Conservation (phyloP, 2,797 vertebrate genomes). For the Acanthurus lineatus region DNA sequence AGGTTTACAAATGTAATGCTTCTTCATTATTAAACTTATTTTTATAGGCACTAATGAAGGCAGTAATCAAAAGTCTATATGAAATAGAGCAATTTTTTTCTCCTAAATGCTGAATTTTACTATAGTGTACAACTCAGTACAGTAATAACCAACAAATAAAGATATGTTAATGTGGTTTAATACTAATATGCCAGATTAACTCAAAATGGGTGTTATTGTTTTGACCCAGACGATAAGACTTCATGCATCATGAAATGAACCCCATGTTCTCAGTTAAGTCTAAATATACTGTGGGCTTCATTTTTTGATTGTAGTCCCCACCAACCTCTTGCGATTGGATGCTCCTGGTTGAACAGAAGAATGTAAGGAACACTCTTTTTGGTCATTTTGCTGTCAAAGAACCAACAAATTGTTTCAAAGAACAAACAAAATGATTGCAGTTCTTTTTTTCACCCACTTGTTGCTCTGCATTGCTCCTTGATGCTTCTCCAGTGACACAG, state of each 20-base stretch:
- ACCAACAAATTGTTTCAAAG: conserved; percentile 54
- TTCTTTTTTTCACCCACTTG: conserved; percentile 34
- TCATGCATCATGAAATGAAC: conserved; percentile 57
- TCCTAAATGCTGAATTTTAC: neutral
- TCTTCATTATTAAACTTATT: neutral
- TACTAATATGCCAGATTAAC: conserved; percentile 8
- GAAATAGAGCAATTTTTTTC: neutral
- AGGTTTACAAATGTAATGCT: conserved; percentile 3
- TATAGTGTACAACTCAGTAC: conserved; percentile 9
- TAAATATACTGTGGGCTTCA: conserved; percentile 76
- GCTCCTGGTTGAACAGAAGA: conserved; percentile 84
- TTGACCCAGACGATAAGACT: conserved; percentile 38
- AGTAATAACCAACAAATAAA: neutral
- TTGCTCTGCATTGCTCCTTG: conserved; percentile 44
- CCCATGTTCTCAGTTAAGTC: conserved; percentile 62
- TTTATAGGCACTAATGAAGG: conserved; percentile 17
- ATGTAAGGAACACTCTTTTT: conserved; percentile 81
- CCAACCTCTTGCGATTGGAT: conserved; percentile 83
- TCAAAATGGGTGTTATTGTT: conserved; percentile 32
- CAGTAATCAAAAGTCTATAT: neutral
- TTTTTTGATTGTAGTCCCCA: conserved; percentile 82
- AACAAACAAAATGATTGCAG: conserved; percentile 43
- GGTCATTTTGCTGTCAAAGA: conserved; percentile 74
- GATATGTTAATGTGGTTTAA: conserved; percentile 19
- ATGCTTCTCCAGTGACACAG: conserved; percentile 49